Percentiles rank a stretch among this genome's conserved stretches.
These are phyloP conservation scores for Linnaemya vulpina DNA, from an alignment of 2,888 invertebrate species.

Conservation along the genomic window DNA sequence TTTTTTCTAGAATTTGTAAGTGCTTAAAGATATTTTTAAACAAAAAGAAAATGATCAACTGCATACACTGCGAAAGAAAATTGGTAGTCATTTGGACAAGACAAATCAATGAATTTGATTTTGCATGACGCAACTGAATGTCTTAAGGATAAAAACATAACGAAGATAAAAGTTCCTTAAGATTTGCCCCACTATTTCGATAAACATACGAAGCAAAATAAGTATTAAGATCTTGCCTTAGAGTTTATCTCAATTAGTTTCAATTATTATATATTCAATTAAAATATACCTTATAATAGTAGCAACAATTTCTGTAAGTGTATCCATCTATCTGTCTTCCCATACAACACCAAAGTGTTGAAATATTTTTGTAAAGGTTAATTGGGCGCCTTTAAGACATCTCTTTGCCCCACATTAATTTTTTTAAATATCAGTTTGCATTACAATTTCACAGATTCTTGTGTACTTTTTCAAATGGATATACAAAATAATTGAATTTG, in stretches of 20 bases:
- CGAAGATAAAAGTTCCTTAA: too few species aligned
- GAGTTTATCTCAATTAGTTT: too few species aligned
- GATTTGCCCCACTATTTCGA: too few species aligned
- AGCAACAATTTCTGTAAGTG: slow-evolving; percentile 12
- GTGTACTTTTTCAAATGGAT: slow-evolving; percentile 26
- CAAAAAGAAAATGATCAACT: slow-evolving; percentile 17
- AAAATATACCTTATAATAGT: too few species aligned
- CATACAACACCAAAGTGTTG: slow-evolving; percentile 27
- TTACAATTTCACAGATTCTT: slow-evolving; percentile 38
- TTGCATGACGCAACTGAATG: too few species aligned
- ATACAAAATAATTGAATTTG: slow-evolving; percentile 71
- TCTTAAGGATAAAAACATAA: too few species aligned
- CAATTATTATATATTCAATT: too few species aligned
- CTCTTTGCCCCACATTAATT: slow-evolving; percentile 20
- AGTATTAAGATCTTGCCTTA: too few species aligned
- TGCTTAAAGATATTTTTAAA: slow-evolving; percentile 24
- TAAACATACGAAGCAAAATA: too few species aligned
- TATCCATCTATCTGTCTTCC: background rate
- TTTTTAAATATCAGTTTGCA: slow-evolving; percentile 32
- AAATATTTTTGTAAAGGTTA: slow-evolving; percentile 54
- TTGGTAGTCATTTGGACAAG: background rate
- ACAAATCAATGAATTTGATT: too few species aligned
- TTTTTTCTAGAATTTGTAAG: background rate
- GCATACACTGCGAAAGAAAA: slow-evolving; percentile 1
- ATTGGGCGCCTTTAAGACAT: slow-evolving; percentile 60